These are phyloP conservation scores for Pseudomyrmex flavicornis DNA, from an alignment of 1,140 invertebrate genomes.

Conservation along the genomic window DNA sequence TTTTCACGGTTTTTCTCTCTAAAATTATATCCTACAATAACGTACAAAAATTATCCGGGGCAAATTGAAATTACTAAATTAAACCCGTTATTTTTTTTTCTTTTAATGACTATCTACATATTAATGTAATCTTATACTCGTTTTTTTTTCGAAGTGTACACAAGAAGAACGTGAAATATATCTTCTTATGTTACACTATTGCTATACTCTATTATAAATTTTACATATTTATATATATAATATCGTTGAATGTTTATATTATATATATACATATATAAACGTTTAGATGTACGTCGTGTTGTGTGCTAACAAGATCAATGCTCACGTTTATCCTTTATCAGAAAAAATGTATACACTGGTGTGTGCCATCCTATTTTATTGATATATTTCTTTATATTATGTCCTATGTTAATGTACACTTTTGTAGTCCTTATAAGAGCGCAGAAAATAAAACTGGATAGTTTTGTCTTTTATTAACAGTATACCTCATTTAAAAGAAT, in stretches of 20 bases:
- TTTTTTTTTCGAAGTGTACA: slow-evolving; percentile 68
- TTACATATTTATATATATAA: slow-evolving; percentile 77
- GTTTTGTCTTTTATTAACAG: slow-evolving; percentile 76
- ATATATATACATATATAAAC: slow-evolving; percentile 78
- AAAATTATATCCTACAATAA: slow-evolving; percentile 83
- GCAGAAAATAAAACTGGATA: slow-evolving; percentile 82
- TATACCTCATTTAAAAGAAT: slow-evolving; percentile 61
- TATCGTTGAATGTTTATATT: slow-evolving; percentile 63
- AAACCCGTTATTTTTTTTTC: slow-evolving; percentile 78
- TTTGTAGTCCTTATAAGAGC: slow-evolving; percentile 79
- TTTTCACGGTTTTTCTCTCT: slow-evolving; percentile 71
- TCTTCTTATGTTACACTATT: slow-evolving; percentile 67
- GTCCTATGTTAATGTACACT: slow-evolving; percentile 83
- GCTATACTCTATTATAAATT: slow-evolving; percentile 68
- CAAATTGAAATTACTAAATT: slow-evolving; percentile 83
- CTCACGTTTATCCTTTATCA: slow-evolving; percentile 64
- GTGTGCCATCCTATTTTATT: slow-evolving; percentile 80
- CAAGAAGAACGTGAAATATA: slow-evolving; percentile 72
- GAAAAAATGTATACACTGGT: slow-evolving; percentile 77
- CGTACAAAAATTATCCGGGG: slow-evolving; percentile 83
- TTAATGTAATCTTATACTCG: slow-evolving; percentile 81
- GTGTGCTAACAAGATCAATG: slow-evolving; percentile 72
- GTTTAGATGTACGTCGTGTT: slow-evolving; percentile 57
- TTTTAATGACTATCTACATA: slow-evolving; percentile 84
- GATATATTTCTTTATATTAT: slow-evolving; percentile 79